phyloP scores from a whole-genome alignment of 1,140 invertebrate species.

The Drosophila lacertosa region DNA sequence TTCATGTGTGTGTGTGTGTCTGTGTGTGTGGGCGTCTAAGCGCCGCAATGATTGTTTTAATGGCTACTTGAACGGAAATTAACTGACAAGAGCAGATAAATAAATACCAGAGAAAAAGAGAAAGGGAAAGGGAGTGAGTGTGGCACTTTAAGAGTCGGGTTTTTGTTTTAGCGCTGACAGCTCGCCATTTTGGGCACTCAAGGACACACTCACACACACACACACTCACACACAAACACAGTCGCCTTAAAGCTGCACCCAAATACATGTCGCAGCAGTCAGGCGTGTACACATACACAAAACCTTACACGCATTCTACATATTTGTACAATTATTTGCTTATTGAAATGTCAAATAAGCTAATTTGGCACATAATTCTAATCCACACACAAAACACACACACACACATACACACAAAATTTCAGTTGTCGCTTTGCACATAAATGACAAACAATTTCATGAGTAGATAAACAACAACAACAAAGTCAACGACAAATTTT shows the following conservation, averaged over 20 bases:
- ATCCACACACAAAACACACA: constrained; percentile 25
- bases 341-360: constrained; percentile 79
- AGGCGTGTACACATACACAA: constrained; percentile 32
- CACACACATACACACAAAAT: constrained; percentile 2
- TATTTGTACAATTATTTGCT: constrained; percentile 72
- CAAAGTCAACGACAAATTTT: constrained; percentile 14
- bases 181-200: constrained; percentile 44
- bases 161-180: constrained; percentile 40
- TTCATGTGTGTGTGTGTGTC: constrained; percentile 6
- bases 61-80: constrained; percentile 82
- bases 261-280: constrained; percentile 37
- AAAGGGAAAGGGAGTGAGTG: background rate
- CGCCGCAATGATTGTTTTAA: constrained; percentile 78
- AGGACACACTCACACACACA: constrained; percentile 16
- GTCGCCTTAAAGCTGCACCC: constrained; percentile 30
- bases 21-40: constrained; percentile 58
- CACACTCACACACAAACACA: constrained; percentile 15
- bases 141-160: constrained; percentile 21
- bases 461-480: constrained; percentile 31
- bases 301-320: constrained; percentile 17
- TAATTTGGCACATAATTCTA: constrained; percentile 75
- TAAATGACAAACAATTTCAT: constrained; percentile 29
- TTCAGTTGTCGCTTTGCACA: constrained; percentile 30
- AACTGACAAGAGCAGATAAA: constrained; percentile 80
- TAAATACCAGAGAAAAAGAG: constrained; percentile 47